Base-by-base conservation (phyloP, 2,888 invertebrate genomes). In the Kryphioiulus occultus region DNA sequence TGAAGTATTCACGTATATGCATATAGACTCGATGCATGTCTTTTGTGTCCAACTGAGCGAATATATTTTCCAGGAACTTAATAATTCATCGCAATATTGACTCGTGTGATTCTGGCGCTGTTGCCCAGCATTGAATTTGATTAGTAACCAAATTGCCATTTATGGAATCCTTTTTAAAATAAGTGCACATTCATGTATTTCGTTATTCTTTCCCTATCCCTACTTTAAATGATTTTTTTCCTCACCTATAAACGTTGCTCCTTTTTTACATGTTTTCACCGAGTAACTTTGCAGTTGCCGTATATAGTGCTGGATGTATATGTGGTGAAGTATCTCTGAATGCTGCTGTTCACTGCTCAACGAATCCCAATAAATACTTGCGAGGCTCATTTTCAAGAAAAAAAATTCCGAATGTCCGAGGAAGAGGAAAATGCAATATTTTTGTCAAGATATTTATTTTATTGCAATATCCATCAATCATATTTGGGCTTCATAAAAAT, bases 111-210 rank as follows among this genome's bases (percentile, higher is more conserved):
- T 68, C 26, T n/a, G 26, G 68, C 22, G 19, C 7, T 5, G n/a
- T 68, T 68, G 68, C 68, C 68, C 68, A 26, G 68, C 68, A 26
- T 68, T 68, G 68, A 68, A 68, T 68, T 68, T 68, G 68, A 68
- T 68, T 68, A 68, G 68, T 26, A 22, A 68, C 68, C 4, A 68
- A 68, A 68, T 68, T 68, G 68, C 68, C 68, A 68, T 68, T 68
- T 68, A 68, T 68, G 68, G 68, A 68, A 68, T 68, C 68, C 68
- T 68, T 68, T 68, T 68, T 68, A 68, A 68, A 68, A 68, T 68
- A 68, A 68, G 68, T 68, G 68, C 68, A 68, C 68, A 68, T 68
- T 68, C 68, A 68, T 68, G 68, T 68, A 68, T 68, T 68, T 68
- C 26, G 68, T 68, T 68, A 68, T 68, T 68, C 12, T 26, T 68